Evolutionary conservation across 2,797 vertebrate species (phyloP).

Genomic region (Threskiornis aethiopicus): DNA sequence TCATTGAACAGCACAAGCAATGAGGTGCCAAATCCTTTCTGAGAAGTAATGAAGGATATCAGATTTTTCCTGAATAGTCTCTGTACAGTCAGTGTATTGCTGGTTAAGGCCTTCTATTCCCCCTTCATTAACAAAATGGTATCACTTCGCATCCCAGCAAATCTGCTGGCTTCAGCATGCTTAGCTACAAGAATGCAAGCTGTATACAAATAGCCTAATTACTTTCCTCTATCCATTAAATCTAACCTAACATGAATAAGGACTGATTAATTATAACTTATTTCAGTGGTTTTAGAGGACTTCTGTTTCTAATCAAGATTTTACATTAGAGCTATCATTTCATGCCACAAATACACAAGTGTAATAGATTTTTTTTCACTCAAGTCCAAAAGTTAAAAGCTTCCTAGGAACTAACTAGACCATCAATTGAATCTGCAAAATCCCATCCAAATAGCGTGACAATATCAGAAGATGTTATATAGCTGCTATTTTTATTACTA

Average conservation of each 20-base stretch:
- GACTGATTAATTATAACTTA: background rate
- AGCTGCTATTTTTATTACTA: background rate
- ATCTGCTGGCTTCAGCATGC: background rate
- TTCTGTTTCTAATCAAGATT: background rate
- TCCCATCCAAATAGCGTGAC: background rate
- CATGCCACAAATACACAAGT: background rate
- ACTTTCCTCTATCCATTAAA: background rate
- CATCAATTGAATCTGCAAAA: background rate
- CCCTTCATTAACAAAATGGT: background rate
- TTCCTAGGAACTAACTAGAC: background rate
- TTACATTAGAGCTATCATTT: background rate
- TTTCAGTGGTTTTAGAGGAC: background rate
- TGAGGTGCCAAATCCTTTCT: background rate
- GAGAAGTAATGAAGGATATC: background rate
- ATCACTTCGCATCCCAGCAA: background rate
- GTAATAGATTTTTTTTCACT: background rate
- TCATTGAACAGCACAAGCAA: background rate
- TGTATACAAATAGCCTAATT: constrained; percentile 2
- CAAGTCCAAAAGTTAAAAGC: background rate
- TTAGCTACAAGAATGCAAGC: background rate
- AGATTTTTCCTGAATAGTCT: background rate
- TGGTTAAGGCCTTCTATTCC: background rate
- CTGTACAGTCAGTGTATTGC: background rate
- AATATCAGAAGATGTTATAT: background rate
- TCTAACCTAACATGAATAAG: background rate